Percentiles rank a stretch among this genome's conserved stretches.
phyloP scores from a whole-genome alignment of 2,888 invertebrate species.

The Rapana venosa region DNA sequence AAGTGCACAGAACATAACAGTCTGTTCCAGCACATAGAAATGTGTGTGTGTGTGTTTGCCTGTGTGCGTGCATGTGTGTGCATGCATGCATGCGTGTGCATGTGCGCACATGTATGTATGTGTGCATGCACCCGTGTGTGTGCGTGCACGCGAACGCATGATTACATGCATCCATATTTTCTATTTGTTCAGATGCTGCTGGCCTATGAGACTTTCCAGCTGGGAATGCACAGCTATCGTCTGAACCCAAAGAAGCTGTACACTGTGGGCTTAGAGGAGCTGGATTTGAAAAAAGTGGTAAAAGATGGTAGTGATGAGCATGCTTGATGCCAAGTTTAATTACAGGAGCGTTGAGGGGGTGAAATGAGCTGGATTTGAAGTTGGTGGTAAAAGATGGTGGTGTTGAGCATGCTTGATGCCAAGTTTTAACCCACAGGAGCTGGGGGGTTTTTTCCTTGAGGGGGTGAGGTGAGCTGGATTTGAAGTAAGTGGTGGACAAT shows the following conservation, averaged over 20 bases:
- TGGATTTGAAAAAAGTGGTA: constrained; percentile 44
- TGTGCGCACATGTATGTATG: neutral
- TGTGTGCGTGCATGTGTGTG: neutral
- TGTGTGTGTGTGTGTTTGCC: neutral
- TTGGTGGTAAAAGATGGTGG: constrained; percentile 30
- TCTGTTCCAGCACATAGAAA: neutral
- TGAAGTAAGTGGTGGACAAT: no score
- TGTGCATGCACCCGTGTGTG: neutral
- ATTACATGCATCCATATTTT: neutral
- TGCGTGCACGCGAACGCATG: neutral
- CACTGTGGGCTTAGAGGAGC: constrained; percentile 38
- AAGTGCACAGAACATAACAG: no score
- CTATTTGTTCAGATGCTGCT: constrained; percentile 56
- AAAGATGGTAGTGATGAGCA: no score
- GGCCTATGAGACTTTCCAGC: constrained; percentile 59
- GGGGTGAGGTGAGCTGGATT: neutral
- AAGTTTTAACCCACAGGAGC: neutral
- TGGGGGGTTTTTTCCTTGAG: no score
- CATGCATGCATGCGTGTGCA: neutral
- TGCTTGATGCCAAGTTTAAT: no score
- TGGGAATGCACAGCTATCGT: constrained; percentile 49
- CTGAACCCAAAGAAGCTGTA: constrained; percentile 49
- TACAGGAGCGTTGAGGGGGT: neutral
- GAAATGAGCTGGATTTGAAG: constrained; percentile 42
- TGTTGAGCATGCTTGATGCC: no score